Evolutionary conservation across 2,888 invertebrate species (phyloP), one percentile per base, ranked within the genome.

Genomic region (Phaedon cochleariae): DNA sequence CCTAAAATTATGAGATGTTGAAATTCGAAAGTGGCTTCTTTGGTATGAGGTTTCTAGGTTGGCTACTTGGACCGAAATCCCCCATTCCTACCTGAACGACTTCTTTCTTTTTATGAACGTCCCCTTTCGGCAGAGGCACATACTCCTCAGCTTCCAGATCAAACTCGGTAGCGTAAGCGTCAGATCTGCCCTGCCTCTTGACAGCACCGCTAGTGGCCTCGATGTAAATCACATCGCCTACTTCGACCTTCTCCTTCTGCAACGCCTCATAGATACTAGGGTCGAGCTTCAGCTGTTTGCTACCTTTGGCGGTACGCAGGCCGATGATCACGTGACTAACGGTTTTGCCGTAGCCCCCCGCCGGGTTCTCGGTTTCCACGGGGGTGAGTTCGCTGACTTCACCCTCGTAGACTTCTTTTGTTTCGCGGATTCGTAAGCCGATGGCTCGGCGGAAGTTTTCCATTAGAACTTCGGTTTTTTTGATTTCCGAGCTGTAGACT

Each of bases 81-180:
- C n/a, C n/a, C n/a, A n/a, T n/a, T n/a, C n/a, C n/a, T 74, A 81
- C 81, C 77, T 83, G 83, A 18, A 83, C 83, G 0, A 91, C 91
- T 85, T 99, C 98, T 77, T 98, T 99, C 85, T 97, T 97, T 83
- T 99, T 99, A 82, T 98, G 98, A 0, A 99, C 99, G 84, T 99
- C 99, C 0, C 99, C 99, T 85, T 99, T 99, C 0, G 99, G 99
- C 60, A 99, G 84, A 0, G 99, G 99, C 1, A 99, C 99, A 85
- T 98, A 99, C 84, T 99, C 98, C 83, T 99, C 99, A 0, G 98
- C 97, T 86, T 99, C 99, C 70, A 99, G 86, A 85, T 99, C 99
- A 85, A 97, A 99, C 84, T 99, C 99, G 0, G 98, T 98, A 0
- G 99, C 98, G 86, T 94, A 99, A 53, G 95, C 95, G 81, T 99